These are phyloP conservation scores for Drosophila bipectinata DNA, from an alignment of 1,140 invertebrate genomes.

Conservation along the genomic window DNA sequence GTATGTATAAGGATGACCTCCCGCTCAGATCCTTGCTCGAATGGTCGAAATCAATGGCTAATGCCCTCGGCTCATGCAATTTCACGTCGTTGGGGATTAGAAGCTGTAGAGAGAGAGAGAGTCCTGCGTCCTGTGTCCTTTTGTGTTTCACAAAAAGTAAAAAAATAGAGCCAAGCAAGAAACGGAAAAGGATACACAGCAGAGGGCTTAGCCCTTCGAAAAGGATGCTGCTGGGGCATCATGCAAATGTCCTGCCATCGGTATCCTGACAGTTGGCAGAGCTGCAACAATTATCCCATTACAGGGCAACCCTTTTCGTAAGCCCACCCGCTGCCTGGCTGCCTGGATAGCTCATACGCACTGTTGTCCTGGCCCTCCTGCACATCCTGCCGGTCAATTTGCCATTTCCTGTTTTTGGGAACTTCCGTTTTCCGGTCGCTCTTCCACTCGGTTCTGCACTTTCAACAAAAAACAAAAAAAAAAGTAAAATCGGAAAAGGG, in stretches of 20 bases:
- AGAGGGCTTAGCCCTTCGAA: slow-evolving; percentile 6
- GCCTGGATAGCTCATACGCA: slow-evolving; percentile 63
- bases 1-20: background rate
- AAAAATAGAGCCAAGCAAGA: background rate
- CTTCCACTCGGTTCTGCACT: background rate
- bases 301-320: slow-evolving; percentile 59
- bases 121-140: slow-evolving; percentile 25
- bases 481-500: background rate
- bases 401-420: slow-evolving; percentile 60
- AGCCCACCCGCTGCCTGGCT: slow-evolving; percentile 51
- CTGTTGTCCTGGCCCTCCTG: slow-evolving; percentile 37
- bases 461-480: background rate
- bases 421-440: slow-evolving; percentile 7
- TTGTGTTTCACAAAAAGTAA: slow-evolving; percentile 2
- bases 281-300: slow-evolving; percentile 80
- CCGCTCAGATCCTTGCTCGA: slow-evolving; percentile 22
- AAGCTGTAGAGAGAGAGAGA: background rate
- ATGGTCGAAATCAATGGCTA: slow-evolving; percentile 75
- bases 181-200: slow-evolving; percentile 26
- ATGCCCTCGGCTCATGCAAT: slow-evolving; percentile 74
- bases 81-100: slow-evolving; percentile 63
- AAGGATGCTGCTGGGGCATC: slow-evolving; percentile 10
- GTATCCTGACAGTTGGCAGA: slow-evolving; percentile 51
- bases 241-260: slow-evolving; percentile 25
- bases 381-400: slow-evolving; percentile 82